phyloP scores from a whole-genome alignment of 2,797 vertebrate species.

The Phaenicophaeus curvirostris region DNA sequence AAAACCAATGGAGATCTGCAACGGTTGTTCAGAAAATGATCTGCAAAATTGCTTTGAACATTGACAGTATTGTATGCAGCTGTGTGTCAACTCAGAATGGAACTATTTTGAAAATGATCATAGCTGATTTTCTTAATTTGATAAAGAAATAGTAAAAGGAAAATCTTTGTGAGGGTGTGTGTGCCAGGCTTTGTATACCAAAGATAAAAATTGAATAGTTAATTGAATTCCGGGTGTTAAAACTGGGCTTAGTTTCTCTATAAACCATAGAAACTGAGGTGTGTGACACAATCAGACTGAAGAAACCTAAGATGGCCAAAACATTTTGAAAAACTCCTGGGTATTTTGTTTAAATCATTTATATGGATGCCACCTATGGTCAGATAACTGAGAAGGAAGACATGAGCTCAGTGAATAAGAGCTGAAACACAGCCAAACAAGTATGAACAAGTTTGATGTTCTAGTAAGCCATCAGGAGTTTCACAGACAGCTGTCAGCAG shows the following conservation, averaged over 20 bases:
- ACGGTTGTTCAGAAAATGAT: too few species aligned
- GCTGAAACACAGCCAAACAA: neutral
- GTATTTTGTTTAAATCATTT: neutral
- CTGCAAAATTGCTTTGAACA: too few species aligned
- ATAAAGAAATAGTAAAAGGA: too few species aligned
- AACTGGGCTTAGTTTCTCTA: neutral
- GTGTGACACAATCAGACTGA: neutral
- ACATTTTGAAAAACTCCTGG: neutral
- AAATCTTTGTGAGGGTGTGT: too few species aligned
- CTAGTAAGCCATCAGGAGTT: neutral
- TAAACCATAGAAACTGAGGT: neutral
- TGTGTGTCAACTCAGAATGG: too few species aligned
- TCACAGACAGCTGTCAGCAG: neutral
- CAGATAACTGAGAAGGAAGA: neutral
- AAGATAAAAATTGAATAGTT: neutral
- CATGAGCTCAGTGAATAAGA: neutral
- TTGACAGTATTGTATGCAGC: too few species aligned
- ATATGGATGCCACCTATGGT: neutral
- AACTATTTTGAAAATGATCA: too few species aligned
- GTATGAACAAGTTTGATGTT: neutral
- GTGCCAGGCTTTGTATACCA: too few species aligned
- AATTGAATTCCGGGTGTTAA: neutral
- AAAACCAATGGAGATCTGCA: too few species aligned
- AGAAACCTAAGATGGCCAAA: neutral
- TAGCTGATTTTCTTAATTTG: too few species aligned